A percentile compares a stretch with the other conserved stretches of the same genome.
phyloP scores from a whole-genome alignment of 2,888 invertebrate genomes.

The Choristoneura rosaceana region DNA sequence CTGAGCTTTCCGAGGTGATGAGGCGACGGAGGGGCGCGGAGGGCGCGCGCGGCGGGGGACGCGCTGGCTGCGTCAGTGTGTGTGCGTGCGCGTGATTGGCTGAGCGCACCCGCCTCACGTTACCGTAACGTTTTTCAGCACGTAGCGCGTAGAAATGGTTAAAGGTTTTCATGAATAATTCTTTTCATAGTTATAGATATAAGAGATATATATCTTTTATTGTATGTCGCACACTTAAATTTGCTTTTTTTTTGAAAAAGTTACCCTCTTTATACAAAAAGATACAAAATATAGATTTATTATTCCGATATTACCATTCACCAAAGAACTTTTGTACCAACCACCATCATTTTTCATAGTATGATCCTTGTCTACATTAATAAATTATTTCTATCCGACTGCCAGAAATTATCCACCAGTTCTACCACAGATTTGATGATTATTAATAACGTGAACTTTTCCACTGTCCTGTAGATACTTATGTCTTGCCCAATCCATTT shows the following conservation, averaged over 20 bases:
- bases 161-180: conserved; percentile 15
- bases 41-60: conserved; percentile 43
- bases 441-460: too few relatives aligned
- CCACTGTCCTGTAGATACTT: too few relatives aligned
- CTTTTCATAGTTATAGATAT: neutral
- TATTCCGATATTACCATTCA: too few relatives aligned
- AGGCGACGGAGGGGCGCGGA: conserved; percentile 43
- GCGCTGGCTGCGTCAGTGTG: conserved; percentile 45
- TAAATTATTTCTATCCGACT: too few relatives aligned
- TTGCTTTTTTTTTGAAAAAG: neutral
- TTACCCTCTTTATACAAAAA: too few relatives aligned
- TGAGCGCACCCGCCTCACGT: conserved; percentile 35
- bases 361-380: too few relatives aligned
- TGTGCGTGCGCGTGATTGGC: conserved; percentile 39
- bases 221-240: neutral
- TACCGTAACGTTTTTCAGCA: conserved; percentile 34
- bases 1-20: conserved; percentile 38
- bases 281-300: too few relatives aligned
- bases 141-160: conserved; percentile 26
- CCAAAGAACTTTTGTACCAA: too few relatives aligned
- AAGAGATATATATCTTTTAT: neutral
- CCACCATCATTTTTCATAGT: too few relatives aligned
- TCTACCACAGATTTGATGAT: too few relatives aligned
- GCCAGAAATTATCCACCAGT: too few relatives aligned
- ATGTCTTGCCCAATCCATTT: too few relatives aligned